Conservation (phyloP, 2,888 invertebrate species). For the Papilio elwesi region DNA sequence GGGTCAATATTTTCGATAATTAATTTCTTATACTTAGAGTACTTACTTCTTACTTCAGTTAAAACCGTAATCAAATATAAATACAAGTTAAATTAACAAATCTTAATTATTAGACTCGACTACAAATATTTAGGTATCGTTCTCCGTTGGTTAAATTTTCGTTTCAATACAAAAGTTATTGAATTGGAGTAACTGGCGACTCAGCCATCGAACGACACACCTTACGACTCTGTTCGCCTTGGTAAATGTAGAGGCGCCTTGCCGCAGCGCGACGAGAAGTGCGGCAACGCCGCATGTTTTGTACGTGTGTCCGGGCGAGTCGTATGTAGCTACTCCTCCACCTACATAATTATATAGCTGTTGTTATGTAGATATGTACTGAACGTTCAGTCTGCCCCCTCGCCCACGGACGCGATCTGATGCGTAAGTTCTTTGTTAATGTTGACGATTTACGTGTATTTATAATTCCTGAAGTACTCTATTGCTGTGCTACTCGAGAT, state of each 20-base stretch:
- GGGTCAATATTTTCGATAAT: too few relatives aligned
- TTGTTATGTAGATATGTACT: constrained; percentile 41
- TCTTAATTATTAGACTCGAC: too few relatives aligned
- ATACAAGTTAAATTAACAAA: too few relatives aligned
- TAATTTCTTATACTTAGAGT: too few relatives aligned
- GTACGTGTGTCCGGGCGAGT: constrained; percentile 50
- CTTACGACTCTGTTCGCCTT: constrained; percentile 62
- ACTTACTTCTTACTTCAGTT: too few relatives aligned
- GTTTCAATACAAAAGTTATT: constrained; percentile 22
- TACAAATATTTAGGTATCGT: not conserved
- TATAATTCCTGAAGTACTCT: not conserved
- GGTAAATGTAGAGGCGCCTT: constrained; percentile 65
- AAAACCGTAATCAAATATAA: too few relatives aligned
- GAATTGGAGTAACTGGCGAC: constrained; percentile 32
- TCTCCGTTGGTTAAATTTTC: constrained; percentile 5
- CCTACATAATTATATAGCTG: constrained; percentile 23
- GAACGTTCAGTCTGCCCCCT: constrained; percentile 43
- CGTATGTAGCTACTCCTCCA: constrained; percentile 39
- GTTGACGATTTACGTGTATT: constrained; percentile 6
- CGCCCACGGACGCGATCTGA: constrained; percentile 36
- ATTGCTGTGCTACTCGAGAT: too few relatives aligned
- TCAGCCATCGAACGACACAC: constrained; percentile 46
- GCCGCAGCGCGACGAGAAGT: constrained; percentile 55
- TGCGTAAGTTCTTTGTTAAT: constrained; percentile 33
- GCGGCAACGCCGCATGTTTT: constrained; percentile 65